These are phyloP conservation scores for Drosophila vallismaia DNA, from an alignment of 2,888 invertebrate species.

Conservation along the genomic window DNA sequence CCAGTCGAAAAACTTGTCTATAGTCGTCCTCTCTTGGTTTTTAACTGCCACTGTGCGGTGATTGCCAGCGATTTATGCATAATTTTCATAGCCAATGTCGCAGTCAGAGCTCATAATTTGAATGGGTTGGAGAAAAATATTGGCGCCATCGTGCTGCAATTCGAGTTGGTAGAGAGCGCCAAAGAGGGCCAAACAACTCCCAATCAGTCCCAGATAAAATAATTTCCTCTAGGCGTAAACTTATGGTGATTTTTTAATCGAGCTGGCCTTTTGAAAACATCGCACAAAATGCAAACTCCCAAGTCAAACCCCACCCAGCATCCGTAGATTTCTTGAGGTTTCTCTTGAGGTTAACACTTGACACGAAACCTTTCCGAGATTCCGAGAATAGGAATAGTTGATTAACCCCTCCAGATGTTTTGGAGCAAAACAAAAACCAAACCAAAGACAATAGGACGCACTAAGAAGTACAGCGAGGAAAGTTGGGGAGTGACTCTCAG, in stretches of 20 bases:
- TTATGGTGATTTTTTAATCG: no score
- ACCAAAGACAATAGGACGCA: not conserved
- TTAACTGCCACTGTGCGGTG: slow-evolving; percentile 15
- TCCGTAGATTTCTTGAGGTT: no score
- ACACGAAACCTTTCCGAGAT: slow-evolving; percentile 1
- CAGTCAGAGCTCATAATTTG: slow-evolving; percentile 68
- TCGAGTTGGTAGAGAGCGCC: not conserved
- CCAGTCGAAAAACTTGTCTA: no score
- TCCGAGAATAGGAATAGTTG: slow-evolving; percentile 56
- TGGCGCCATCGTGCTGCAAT: slow-evolving; percentile 61
- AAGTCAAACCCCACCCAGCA: no score
- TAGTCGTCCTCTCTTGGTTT: not conserved
- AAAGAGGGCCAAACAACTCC: no score
- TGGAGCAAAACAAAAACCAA: slow-evolving; percentile 29
- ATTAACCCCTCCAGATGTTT: slow-evolving; percentile 66
- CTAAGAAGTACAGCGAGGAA: slow-evolving; percentile 35
- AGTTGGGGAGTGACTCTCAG: slow-evolving; percentile 42
- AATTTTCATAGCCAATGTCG: slow-evolving; percentile 50
- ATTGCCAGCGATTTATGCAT: slow-evolving; percentile 62
- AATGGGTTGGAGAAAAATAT: slow-evolving; percentile 68
- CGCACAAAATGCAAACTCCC: no score
- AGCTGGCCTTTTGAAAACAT: no score
- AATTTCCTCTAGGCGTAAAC: no score
- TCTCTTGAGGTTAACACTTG: no score
- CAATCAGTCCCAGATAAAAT: no score